These are phyloP conservation scores for Hyppa rectilinea DNA, from an alignment of 2,888 invertebrate species.

Conservation along the genomic window DNA sequence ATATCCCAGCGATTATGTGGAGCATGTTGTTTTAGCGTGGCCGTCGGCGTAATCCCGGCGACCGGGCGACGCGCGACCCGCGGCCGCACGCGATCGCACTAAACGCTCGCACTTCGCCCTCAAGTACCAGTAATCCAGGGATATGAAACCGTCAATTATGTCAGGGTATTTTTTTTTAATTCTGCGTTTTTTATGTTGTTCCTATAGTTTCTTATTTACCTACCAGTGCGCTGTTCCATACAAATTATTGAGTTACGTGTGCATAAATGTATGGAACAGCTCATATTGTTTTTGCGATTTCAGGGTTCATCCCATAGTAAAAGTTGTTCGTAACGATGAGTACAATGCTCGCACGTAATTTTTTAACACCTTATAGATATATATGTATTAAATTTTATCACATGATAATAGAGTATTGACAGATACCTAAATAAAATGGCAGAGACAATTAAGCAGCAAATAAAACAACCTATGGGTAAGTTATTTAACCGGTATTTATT, in stretches of 20 bases:
- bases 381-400: neutral
- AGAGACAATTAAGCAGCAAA: neutral
- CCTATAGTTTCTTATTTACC: neutral
- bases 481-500: neutral
- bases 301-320: too few species aligned
- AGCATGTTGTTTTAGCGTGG: constrained; percentile 74
- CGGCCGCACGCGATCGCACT: constrained; percentile 56
- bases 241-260: too few species aligned
- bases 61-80: constrained; percentile 41
- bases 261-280: too few species aligned
- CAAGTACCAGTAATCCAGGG: constrained; percentile 55
- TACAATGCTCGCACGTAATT: too few species aligned
- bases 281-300: too few species aligned
- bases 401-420: neutral
- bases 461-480: neutral
- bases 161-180: neutral
- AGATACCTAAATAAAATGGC: neutral
- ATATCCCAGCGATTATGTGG: constrained; percentile 65
- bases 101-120: constrained; percentile 45
- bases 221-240: too few species aligned
- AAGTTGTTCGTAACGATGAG: too few species aligned
- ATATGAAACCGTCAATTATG: constrained; percentile 31
- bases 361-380: too few species aligned
- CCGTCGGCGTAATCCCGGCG: constrained; percentile 67
- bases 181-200: neutral